These are phyloP conservation scores for Agriopis marginaria DNA, from an alignment of 2,888 invertebrate genomes.

Conservation along the genomic window DNA sequence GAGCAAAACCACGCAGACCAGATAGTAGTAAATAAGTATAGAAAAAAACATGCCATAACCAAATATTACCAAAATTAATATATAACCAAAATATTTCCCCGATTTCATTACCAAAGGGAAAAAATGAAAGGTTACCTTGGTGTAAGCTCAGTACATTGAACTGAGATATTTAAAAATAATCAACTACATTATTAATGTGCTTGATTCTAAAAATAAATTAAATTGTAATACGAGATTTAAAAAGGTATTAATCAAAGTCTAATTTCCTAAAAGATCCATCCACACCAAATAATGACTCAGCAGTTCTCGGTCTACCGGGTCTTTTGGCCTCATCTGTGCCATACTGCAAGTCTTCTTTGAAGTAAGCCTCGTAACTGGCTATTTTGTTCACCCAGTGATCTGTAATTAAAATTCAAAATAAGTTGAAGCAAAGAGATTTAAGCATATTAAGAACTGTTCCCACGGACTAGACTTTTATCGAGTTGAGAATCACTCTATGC, in stretches of 20 bases:
- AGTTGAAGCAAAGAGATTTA: too few relatives aligned
- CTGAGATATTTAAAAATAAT: background rate
- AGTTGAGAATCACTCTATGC: too few relatives aligned
- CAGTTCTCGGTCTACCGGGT: conserved; percentile 70
- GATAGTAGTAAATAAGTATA: too few relatives aligned
- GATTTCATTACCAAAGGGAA: too few relatives aligned
- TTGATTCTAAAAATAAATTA: background rate
- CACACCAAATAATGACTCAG: conserved; percentile 78
- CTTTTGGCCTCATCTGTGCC: conserved; percentile 82
- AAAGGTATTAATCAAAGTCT: conserved; percentile 56
- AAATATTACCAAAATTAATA: too few relatives aligned
- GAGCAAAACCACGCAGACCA: too few relatives aligned
- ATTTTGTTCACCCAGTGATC: conserved; percentile 70
- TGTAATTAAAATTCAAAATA: conserved; percentile 33
- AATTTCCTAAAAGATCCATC: conserved; percentile 80
- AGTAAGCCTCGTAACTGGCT: conserved; percentile 76
- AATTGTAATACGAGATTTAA: background rate
- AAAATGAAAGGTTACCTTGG: background rate
- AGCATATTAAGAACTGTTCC: too few relatives aligned
- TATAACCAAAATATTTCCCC: too few relatives aligned
- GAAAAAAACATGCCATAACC: background rate
- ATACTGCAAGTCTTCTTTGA: conserved; percentile 77
- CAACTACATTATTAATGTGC: background rate
- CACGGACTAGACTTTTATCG: too few relatives aligned
- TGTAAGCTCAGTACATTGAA: too few relatives aligned